Percentiles rank a stretch among this genome's conserved stretches.
These are phyloP conservation scores for Camponotus vicinus DNA, from an alignment of 1,140 invertebrate species.

Conservation along the genomic window DNA sequence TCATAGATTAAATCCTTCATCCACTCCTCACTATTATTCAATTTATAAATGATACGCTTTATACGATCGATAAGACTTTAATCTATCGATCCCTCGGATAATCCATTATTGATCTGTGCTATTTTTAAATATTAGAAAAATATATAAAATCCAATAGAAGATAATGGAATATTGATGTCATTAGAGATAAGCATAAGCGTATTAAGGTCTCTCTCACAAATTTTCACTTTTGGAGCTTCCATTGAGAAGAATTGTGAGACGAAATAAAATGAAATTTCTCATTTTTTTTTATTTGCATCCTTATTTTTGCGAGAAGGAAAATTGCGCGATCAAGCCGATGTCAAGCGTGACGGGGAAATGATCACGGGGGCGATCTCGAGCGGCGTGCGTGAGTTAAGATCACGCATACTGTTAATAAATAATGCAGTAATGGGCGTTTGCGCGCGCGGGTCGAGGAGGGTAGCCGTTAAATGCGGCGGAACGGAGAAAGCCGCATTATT, in stretches of 20 bases:
- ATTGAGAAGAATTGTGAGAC: not conserved
- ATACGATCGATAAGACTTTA: not conserved
- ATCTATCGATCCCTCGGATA: slow-evolving; percentile 3
- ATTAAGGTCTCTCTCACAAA: not conserved
- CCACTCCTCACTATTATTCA: slow-evolving; percentile 10
- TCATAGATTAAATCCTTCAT: slow-evolving; percentile 24
- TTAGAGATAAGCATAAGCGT: too few relatives aligned
- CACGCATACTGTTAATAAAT: slow-evolving; percentile 68
- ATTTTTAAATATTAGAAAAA: too few relatives aligned
- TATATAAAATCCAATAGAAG: not conserved
- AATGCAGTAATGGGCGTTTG: slow-evolving; percentile 64
- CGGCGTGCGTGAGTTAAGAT: slow-evolving; percentile 45
- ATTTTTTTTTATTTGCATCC: not conserved
- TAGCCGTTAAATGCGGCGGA: slow-evolving; percentile 67
- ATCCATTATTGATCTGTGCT: not conserved
- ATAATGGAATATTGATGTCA: slow-evolving; percentile 15
- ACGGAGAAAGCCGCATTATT: slow-evolving; percentile 69
- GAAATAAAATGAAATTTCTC: not conserved
- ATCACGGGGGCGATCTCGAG: slow-evolving; percentile 35
- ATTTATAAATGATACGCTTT: slow-evolving; percentile 30
- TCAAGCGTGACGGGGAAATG: slow-evolving; percentile 8
- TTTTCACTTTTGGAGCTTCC: not conserved
- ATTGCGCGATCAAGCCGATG: slow-evolving; percentile 3
- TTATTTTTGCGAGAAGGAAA: not conserved
- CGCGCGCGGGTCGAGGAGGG: slow-evolving; percentile 16